A percentile compares a stretch with the other conserved stretches of the same genome.
Conservation (phyloP, 2,888 invertebrate species). For the Chelonus formosanus region DNA sequence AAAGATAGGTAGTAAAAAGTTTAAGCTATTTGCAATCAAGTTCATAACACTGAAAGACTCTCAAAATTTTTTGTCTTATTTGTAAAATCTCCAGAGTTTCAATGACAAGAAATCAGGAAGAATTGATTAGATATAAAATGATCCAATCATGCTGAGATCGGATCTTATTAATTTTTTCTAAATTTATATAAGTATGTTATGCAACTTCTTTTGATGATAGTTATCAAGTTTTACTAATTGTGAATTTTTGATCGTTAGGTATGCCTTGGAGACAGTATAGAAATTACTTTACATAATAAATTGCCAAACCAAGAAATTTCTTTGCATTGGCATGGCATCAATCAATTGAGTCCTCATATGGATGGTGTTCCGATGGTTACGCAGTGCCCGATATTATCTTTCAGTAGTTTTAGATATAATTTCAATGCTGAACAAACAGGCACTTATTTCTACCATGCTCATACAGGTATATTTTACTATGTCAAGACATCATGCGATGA, state of each 20-base stretch:
- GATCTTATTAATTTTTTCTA: not conserved
- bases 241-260: constrained; percentile 35
- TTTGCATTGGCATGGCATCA: constrained; percentile 68
- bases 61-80: too few species aligned
- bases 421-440: constrained; percentile 47
- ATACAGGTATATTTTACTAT: constrained; percentile 64
- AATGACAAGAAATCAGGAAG: too few species aligned
- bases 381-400: constrained; percentile 62
- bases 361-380: constrained; percentile 64
- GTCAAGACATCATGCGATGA: too few species aligned
- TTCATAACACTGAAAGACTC: too few species aligned
- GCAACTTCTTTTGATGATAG: too few species aligned
- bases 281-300: constrained; percentile 48
- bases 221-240: too few species aligned
- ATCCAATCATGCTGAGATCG: too few species aligned
- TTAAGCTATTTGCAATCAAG: too few species aligned
- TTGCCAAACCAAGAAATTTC: constrained; percentile 49
- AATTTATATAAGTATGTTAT: not conserved
- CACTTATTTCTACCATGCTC: constrained; percentile 51
- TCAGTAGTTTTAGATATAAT: constrained; percentile 55
- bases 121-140: too few species aligned
- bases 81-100: too few species aligned
- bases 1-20: too few species aligned
- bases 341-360: constrained; percentile 57
- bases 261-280: constrained; percentile 51